These are phyloP conservation scores for Streblospio benedicti DNA, from an alignment of 1,140 invertebrate species.

Conservation along the genomic window DNA sequence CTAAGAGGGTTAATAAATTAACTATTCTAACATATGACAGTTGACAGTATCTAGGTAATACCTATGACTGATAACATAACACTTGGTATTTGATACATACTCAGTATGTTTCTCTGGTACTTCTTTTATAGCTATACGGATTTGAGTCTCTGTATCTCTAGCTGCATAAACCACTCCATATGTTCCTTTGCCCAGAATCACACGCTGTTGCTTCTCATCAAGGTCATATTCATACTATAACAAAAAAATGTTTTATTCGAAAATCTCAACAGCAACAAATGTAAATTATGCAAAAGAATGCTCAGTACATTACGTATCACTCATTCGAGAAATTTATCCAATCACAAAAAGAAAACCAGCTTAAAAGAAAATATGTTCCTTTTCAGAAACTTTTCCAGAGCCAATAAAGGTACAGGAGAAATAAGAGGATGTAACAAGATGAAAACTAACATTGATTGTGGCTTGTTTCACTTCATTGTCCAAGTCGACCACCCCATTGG, in stretches of 20 bases:
- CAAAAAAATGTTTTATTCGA: constrained; percentile 22
- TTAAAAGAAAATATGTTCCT: too few relatives aligned
- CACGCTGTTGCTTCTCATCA: constrained; percentile 78
- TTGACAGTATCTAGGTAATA: too few relatives aligned
- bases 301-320: too few relatives aligned
- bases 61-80: too few relatives aligned
- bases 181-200: constrained; percentile 87
- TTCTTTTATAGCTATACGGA: constrained; percentile 94
- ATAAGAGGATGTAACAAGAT: not conserved
- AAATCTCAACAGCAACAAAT: not conserved
- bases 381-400: too few relatives aligned
- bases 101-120: constrained; percentile 92
- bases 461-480: constrained; percentile 7
- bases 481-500: constrained; percentile 12
- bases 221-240: constrained; percentile 89
- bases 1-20: too few relatives aligned
- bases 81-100: too few relatives aligned
- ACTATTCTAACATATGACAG: too few relatives aligned
- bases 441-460: constrained; percentile 6
- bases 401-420: not conserved
- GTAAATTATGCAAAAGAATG: not conserved
- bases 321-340: too few relatives aligned
- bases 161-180: constrained; percentile 94
- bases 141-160: constrained; percentile 86
- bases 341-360: too few relatives aligned